These are phyloP conservation scores for Henricia sp. DNA, from an alignment of 53 echinoderm and acorn worm genomes.

Conservation along the genomic window DNA sequence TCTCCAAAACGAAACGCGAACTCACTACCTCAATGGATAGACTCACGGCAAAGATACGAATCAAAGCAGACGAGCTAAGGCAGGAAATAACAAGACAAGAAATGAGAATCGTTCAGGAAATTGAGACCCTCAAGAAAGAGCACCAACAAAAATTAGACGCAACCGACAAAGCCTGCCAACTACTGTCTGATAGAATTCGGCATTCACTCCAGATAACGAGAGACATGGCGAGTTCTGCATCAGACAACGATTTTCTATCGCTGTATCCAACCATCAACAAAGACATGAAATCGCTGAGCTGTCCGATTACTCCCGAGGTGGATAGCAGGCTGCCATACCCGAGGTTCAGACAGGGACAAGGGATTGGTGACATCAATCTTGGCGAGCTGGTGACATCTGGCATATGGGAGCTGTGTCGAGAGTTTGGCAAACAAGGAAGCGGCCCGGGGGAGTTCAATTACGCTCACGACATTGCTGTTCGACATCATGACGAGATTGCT, in stretches of 20 bases:
- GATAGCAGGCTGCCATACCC: not conserved
- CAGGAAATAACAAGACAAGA: conserved; percentile 1
- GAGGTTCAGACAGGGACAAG: not conserved
- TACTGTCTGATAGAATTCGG: not conserved
- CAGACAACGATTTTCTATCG: not conserved
- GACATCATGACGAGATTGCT: conserved; percentile 25
- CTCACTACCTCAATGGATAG: not conserved
- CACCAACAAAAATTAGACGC: not conserved
- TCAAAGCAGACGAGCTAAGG: not conserved
- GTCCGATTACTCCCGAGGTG: not conserved
- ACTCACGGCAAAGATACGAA: not conserved
- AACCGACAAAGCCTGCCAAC: not conserved
- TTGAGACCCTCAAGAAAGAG: not conserved
- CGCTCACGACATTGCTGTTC: conserved; percentile 22
- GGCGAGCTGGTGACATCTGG: not conserved
- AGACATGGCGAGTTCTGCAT: not conserved
- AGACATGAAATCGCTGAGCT: not conserved
- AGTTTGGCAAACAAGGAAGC: conserved; percentile 6
- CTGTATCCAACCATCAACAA: conserved; percentile 14
- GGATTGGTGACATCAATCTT: conserved; percentile 9
- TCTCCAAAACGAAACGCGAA: not conserved
- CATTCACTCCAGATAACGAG: not conserved
- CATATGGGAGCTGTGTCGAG: conserved; percentile 8
- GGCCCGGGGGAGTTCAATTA: conserved; percentile 2
- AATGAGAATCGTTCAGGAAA: not conserved